Evolutionary conservation across 2,888 invertebrate species (phyloP).

Genomic region (Caenorhabditis japonica): DNA sequence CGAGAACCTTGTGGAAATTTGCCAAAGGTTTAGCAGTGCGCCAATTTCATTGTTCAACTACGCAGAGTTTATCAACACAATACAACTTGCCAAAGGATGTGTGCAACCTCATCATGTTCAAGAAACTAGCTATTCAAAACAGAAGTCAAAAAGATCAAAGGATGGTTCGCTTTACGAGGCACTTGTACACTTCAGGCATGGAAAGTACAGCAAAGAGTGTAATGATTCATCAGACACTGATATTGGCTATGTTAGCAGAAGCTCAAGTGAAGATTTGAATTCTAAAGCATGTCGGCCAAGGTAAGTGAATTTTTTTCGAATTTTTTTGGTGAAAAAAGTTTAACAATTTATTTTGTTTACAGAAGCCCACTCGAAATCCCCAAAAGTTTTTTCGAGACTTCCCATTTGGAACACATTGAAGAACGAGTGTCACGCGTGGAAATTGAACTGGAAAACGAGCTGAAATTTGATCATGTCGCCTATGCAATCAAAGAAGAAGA

Average conservation of each 20-base stretch:
- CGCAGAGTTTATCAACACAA: conserved; percentile 37
- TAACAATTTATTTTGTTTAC: neutral
- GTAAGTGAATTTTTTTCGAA: conserved; percentile 1
- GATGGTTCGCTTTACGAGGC: conserved; percentile 49
- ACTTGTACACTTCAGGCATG: conserved; percentile 52
- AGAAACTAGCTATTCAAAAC: conserved; percentile 3
- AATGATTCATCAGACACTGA: conserved; percentile 58
- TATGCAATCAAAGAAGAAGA: conserved; percentile 53
- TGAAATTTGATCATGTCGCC: conserved; percentile 42
- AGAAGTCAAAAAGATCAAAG: conserved; percentile 17
- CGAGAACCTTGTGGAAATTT: conserved; percentile 34
- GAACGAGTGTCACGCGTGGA: conserved; percentile 31
- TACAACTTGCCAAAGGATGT: conserved; percentile 17
- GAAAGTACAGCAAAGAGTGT: conserved; percentile 54
- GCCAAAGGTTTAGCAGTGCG: conserved; percentile 28
- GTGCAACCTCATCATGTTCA: conserved; percentile 17
- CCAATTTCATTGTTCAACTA: conserved; percentile 49
- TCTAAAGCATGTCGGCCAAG: conserved; percentile 39
- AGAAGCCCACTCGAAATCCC: conserved; percentile 25
- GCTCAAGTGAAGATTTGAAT: conserved; percentile 64
- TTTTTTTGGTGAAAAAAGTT: neutral
- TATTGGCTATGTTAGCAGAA: conserved; percentile 64
- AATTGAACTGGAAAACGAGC: conserved; percentile 36
- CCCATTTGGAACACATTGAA: conserved; percentile 32
- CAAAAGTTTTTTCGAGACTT: conserved; percentile 23